These are phyloP conservation scores for Drosophila histrio DNA, from an alignment of 2,888 invertebrate species.

Conservation along the genomic window DNA sequence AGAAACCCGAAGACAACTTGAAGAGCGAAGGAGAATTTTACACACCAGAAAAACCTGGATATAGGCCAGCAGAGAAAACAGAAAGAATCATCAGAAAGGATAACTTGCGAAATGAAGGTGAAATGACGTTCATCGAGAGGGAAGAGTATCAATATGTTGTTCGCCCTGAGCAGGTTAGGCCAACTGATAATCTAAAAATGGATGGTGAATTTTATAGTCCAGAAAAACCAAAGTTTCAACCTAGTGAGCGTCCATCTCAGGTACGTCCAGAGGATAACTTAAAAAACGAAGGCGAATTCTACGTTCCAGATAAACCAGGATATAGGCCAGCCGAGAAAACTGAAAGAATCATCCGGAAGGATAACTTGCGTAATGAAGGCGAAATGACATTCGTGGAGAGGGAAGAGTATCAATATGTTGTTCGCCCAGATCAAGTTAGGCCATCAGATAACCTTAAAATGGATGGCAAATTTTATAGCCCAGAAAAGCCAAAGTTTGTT, in stretches of 20 bases:
- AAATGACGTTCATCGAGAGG: conserved; percentile 84
- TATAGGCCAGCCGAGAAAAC: conserved; percentile 85
- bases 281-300: conserved; percentile 81
- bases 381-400: conserved; percentile 80
- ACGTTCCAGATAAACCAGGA: conserved; percentile 83
- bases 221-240: conserved; percentile 83
- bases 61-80: conserved; percentile 85
- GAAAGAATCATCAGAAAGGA: conserved; percentile 85
- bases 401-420: conserved; percentile 78
- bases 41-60: conserved; percentile 83
- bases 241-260: conserved; percentile 84
- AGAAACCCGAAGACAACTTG: conserved; percentile 85
- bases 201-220: conserved; percentile 86
- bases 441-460: conserved; percentile 86
- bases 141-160: conserved; percentile 85
- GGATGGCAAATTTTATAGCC: conserved; percentile 86
- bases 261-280: conserved; percentile 84
- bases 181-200: conserved; percentile 85
- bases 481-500: conserved; percentile 82
- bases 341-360: conserved; percentile 84
- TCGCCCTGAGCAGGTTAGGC: conserved; percentile 84
- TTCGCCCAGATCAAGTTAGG: conserved; percentile 76
- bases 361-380: conserved; percentile 87
- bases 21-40: conserved; percentile 86
- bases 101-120: conserved; percentile 86